Percentiles rank a stretch among this genome's conserved stretches.
phyloP scores from a whole-genome alignment of 2,113 vertebrate genomes.

The Myotis davidii region DNA sequence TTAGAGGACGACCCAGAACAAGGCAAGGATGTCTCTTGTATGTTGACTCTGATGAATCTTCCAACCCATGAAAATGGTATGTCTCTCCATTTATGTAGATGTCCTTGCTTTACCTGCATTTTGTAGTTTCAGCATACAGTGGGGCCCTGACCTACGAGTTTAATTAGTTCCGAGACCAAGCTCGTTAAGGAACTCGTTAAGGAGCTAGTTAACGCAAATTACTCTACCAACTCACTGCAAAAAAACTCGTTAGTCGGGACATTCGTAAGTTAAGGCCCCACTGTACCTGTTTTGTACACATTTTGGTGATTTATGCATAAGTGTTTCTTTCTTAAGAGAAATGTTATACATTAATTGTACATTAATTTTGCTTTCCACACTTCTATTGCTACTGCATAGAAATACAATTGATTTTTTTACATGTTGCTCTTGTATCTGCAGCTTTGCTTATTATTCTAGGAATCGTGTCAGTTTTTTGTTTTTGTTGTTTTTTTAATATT shows the following conservation, averaged over 20 bases:
- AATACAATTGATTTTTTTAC: background rate
- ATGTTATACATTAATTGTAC: background rate
- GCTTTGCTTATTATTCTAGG: background rate
- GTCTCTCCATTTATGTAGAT: background rate
- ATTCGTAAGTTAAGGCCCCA: no score
- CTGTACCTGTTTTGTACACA: background rate
- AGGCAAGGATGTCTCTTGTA: no score
- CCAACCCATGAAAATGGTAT: background rate
- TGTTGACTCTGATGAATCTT: background rate
- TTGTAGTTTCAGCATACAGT: background rate
- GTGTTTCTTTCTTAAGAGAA: background rate
- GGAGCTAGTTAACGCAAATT: no score
- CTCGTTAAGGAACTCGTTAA: no score
- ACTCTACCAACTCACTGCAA: no score
- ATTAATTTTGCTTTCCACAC: background rate
- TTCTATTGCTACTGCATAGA: background rate
- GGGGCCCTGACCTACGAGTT: no score
- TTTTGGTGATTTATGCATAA: background rate
- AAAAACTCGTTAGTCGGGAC: no score
- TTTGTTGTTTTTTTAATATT: background rate
- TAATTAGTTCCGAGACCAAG: no score
- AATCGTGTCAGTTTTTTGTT: background rate
- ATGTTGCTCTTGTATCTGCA: background rate
- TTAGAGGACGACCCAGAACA: background rate
- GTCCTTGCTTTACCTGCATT: background rate